Conservation (phyloP, 2,888 invertebrate species). For the Hirudinaria manillensis region DNA sequence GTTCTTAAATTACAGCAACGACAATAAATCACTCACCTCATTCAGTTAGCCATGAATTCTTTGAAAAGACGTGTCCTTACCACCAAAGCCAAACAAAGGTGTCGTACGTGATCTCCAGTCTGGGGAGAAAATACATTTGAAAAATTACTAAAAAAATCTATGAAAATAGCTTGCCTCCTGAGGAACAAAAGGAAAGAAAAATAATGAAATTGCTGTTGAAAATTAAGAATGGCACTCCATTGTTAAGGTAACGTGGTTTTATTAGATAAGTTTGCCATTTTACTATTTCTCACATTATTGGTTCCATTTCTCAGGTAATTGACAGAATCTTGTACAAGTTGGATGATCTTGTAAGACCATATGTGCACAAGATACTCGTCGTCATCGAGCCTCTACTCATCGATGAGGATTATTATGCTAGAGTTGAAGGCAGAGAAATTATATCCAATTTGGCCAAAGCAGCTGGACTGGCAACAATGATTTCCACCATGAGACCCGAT, state of each 20-base stretch:
- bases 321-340: slow-evolving; percentile 95
- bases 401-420: slow-evolving; percentile 99
- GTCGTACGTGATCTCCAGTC: slow-evolving; percentile 77
- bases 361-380: slow-evolving; percentile 98
- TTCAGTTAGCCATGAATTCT: too few relatives aligned
- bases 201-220: slow-evolving; percentile 97
- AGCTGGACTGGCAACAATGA: slow-evolving; percentile 98
- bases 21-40: background rate
- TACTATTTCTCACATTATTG: background rate
- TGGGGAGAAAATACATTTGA: slow-evolving; percentile 79
- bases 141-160: too few relatives aligned
- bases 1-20: slow-evolving; percentile 68
- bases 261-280: background rate
- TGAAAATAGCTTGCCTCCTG: slow-evolving; percentile 86
- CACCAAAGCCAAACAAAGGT: slow-evolving; percentile 75
- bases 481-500: slow-evolving; percentile 98
- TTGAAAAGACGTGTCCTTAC: too few relatives aligned
- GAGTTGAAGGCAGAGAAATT: slow-evolving; percentile 97
- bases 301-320: slow-evolving; percentile 58
- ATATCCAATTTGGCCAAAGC: slow-evolving; percentile 98
- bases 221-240: slow-evolving; percentile 98
- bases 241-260: slow-evolving; percentile 65
- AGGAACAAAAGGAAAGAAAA: slow-evolving; percentile 95
- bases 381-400: slow-evolving; percentile 97
- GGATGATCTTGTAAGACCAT: slow-evolving; percentile 95